Base-by-base conservation (phyloP, 2,888 invertebrate genomes). In the Trilocha varians region DNA sequence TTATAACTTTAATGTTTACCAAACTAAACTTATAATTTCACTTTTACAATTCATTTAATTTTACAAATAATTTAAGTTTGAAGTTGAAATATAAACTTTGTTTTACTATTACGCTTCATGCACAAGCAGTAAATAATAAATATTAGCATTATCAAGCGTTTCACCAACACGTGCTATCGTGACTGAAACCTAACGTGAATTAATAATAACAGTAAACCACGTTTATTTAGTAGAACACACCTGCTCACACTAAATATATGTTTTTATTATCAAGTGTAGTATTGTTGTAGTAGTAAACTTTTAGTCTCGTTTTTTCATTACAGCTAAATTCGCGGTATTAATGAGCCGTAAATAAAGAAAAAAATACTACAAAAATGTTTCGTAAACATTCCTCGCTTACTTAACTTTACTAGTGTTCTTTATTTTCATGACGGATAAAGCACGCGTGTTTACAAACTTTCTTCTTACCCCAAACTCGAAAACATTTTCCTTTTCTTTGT, bases 141-240 rank as follows among this genome's bases (percentile, higher is more conserved):
- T 25, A 25, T 25, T 25, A 25, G 49, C 56, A 57, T 57, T 53
- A 65, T 65, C 59, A 53, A 55, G 55, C 55, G 54, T 50, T 48
- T 56, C 64, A 55, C 52, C 63, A 59, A 53, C 74, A 65, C 67
- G 69, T 69, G 73, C 59, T 59, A 48, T 49, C 53, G 58, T 55
- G 60, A 61, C 60, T 62, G 55, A 58, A 47, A 45, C 52, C 50
- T 49, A 59, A 65, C 56, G 49, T 62, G 59, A 69, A 71, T 68
- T 64, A 67, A 68, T 67, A 70, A 68, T 65, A 68, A 66, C 59
- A 59, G 59, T 55, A 58, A 61, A 59, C 50, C 48, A 44, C 44
- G 54, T 49, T 49, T 50, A n/a, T n/a, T n/a, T n/a, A n/a, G n/a
- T n/a, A 46, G 53, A 53, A 48, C 53, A 57, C 60, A 59, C 53